Evolutionary conservation across 2,113 vertebrate genomes (phyloP).

Genomic region (Mastomys coucha): DNA sequence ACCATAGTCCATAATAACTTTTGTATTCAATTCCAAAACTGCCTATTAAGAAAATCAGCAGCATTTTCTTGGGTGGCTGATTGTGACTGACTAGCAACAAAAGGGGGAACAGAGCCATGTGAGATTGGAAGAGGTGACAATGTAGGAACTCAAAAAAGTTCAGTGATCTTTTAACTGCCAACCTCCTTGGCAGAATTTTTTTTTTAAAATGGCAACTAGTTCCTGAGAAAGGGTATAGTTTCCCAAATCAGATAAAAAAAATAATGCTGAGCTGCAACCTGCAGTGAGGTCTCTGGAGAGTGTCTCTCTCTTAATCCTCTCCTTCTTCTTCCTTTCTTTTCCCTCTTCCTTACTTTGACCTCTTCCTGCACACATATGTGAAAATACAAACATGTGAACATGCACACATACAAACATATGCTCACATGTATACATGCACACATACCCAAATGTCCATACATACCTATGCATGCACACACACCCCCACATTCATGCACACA

Average conservation of each 20-base stretch:
- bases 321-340: background rate
- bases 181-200: constrained; percentile 53
- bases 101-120: background rate
- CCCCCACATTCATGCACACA: background rate
- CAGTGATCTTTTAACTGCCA: constrained; percentile 68
- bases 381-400: background rate
- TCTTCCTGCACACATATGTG: background rate
- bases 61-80: background rate
- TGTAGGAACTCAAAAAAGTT: background rate
- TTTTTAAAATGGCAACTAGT: constrained; percentile 55
- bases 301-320: background rate
- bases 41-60: constrained; percentile 8
- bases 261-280: background rate
- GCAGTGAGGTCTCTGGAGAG: background rate
- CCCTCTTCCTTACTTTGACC: background rate
- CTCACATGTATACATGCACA: background rate
- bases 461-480: background rate
- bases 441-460: background rate
- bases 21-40: constrained; percentile 35
- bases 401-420: background rate
- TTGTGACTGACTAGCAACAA: constrained; percentile 27
- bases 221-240: constrained; percentile 76
- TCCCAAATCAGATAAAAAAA: constrained; percentile 58
- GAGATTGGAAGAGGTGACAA: background rate
- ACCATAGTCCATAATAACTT: background rate